A percentile compares a stretch with the other conserved stretches of the same genome.
Conservation (phyloP, 2,888 invertebrate genomes). For the Parnassius mnemosyne region DNA sequence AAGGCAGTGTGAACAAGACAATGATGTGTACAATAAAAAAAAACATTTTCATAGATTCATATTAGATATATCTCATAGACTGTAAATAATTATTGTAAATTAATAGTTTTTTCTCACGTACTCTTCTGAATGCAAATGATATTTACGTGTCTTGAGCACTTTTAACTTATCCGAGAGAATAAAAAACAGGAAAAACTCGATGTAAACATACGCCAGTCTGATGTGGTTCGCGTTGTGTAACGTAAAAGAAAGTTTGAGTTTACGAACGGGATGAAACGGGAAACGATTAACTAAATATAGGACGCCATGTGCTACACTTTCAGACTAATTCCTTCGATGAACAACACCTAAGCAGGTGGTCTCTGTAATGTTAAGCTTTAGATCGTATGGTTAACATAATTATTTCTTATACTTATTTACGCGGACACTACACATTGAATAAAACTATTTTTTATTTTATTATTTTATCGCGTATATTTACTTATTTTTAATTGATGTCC, state of each 20-base stretch:
- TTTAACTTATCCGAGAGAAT: neutral
- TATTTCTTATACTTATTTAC: neutral
- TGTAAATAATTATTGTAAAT: too few relatives aligned
- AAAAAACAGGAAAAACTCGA: neutral
- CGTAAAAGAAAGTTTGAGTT: conserved; percentile 36
- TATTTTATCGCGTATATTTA: too few relatives aligned
- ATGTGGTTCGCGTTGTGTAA: conserved; percentile 20
- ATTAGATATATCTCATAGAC: too few relatives aligned
- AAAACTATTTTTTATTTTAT: too few relatives aligned
- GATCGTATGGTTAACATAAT: neutral
- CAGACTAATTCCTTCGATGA: conserved; percentile 41
- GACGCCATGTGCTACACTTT: conserved; percentile 54
- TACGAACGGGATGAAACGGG: conserved; percentile 51
- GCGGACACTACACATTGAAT: too few relatives aligned
- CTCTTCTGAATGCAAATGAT: too few relatives aligned
- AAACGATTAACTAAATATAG: conserved; percentile 65
- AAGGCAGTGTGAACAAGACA: too few relatives aligned
- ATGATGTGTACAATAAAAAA: too few relatives aligned
- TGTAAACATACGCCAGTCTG: conserved; percentile 5
- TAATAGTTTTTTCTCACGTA: too few relatives aligned
- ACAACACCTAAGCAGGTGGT: conserved; percentile 48
- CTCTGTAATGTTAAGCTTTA: conserved; percentile 26
- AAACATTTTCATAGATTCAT: too few relatives aligned
- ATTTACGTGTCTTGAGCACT: too few relatives aligned
- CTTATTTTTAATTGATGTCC: too few relatives aligned